phyloP scores from a whole-genome alignment of 2,113 vertebrate species.

The Erythrocercus mccallii region DNA sequence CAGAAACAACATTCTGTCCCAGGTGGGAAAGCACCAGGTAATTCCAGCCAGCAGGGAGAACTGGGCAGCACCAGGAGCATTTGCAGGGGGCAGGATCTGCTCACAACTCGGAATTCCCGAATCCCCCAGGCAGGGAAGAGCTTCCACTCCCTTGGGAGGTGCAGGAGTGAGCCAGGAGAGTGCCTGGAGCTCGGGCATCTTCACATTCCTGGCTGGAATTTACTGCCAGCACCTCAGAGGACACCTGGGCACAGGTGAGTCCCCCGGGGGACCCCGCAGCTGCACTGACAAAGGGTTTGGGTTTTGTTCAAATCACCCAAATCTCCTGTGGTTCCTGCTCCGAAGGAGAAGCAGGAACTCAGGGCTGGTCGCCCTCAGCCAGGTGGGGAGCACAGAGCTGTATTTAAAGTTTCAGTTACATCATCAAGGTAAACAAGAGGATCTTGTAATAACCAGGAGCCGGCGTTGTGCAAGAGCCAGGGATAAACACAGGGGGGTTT shows the following conservation, averaged over 20 bases:
- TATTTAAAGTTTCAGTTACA: rapidly evolving
- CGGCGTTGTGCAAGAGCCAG: not conserved
- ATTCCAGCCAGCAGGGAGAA: not conserved
- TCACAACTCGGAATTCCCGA: not conserved
- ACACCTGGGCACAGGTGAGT: not conserved
- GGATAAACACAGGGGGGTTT: not conserved
- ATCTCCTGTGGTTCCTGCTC: rapidly evolving
- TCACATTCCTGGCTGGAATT: not conserved
- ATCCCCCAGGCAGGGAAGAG: rapidly evolving
- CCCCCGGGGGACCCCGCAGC: not conserved
- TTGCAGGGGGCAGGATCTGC: not conserved
- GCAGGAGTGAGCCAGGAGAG: not conserved
- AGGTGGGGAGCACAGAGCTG: not conserved
- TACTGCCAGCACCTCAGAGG: not conserved
- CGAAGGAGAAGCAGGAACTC: not conserved
- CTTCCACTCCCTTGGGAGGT: not conserved
- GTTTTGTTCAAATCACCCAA: not conserved
- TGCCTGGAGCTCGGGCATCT: rapidly evolving
- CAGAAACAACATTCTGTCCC: not conserved
- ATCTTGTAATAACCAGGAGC: not conserved
- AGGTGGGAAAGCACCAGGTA: not conserved
- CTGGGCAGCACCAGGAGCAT: not conserved
- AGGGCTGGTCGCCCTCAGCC: not conserved
- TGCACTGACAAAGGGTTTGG: not conserved
- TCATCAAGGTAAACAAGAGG: not conserved